Conservation (phyloP, 2,797 vertebrate species). For the Acanthornis magna region DNA sequence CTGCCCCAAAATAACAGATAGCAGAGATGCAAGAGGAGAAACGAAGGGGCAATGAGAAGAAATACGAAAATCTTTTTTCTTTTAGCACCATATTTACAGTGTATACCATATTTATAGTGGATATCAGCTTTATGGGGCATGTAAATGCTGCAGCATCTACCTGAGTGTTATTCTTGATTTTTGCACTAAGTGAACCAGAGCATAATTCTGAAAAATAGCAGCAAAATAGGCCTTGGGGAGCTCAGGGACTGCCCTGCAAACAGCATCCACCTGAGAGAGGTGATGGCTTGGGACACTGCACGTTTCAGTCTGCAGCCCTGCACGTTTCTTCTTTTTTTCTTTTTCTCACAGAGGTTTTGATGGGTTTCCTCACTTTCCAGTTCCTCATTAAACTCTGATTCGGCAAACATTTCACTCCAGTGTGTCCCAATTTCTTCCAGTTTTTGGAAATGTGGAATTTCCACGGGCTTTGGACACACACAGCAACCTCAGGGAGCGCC, state of each 20-base stretch:
- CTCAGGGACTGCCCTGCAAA: not conserved
- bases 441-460: not conserved
- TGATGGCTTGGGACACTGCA: too few species aligned
- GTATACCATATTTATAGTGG: not conserved
- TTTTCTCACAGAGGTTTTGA: not conserved
- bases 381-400: not conserved
- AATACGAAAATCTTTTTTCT: not conserved
- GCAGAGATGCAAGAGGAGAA: not conserved
- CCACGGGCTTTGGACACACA: not conserved
- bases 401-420: not conserved
- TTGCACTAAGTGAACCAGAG: not conserved
- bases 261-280: not conserved
- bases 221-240: not conserved
- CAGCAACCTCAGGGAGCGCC: not conserved
- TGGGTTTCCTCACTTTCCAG: not conserved
- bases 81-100: not conserved
- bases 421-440: not conserved
- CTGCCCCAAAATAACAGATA: not conserved
- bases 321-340: not conserved
- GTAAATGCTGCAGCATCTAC: not conserved
- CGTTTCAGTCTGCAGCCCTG: not conserved
- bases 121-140: not conserved
- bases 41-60: not conserved
- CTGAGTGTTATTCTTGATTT: not conserved
- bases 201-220: not conserved